Percentiles rank a stretch among this genome's conserved stretches.
Conservation (phyloP, 2,888 invertebrate species). For the Epiperipatus broadwayi region DNA sequence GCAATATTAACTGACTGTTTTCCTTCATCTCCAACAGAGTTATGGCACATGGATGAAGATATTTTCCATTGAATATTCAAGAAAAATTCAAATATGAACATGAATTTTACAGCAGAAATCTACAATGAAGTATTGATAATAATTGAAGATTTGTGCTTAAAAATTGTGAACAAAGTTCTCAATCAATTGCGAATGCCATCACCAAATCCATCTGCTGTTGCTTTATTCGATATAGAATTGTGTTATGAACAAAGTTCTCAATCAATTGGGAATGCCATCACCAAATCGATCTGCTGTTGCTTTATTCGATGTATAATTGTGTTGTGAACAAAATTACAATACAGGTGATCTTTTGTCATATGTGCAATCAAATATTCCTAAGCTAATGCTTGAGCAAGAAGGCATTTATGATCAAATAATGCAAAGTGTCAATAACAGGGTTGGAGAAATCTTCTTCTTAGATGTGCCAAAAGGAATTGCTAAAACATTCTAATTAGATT, state of each 20-base stretch:
- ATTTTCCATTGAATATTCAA: slow-evolving; percentile 13
- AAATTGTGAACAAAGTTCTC: slow-evolving; percentile 11
- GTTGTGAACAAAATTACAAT: background rate
- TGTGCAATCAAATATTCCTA: slow-evolving; percentile 7
- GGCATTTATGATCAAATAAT: slow-evolving; percentile 6
- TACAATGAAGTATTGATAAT: too few relatives aligned
- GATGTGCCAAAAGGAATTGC: too few relatives aligned
- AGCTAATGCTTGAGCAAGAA: slow-evolving; percentile 8
- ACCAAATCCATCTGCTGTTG: slow-evolving; percentile 8
- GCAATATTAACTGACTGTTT: slow-evolving; percentile 19
- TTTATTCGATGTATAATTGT: slow-evolving; percentile 1
- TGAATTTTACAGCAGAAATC: too few relatives aligned
- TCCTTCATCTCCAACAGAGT: slow-evolving; percentile 18
- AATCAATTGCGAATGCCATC: slow-evolving; percentile 10
- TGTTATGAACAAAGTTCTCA: slow-evolving; percentile 9
- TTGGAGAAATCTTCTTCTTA: too few relatives aligned
- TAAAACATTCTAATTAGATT: too few relatives aligned
- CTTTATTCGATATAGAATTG: slow-evolving; percentile 6
- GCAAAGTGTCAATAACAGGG: slow-evolving; percentile 9
- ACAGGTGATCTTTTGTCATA: background rate
- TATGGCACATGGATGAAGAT: slow-evolving; percentile 20
- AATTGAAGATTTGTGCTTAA: too few relatives aligned
- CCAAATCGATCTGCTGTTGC: slow-evolving; percentile 10
- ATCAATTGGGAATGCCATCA: slow-evolving; percentile 11
- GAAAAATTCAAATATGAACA: too few relatives aligned